phyloP scores from a whole-genome alignment of 2,113 vertebrate genomes.

The Pipa parva region DNA sequence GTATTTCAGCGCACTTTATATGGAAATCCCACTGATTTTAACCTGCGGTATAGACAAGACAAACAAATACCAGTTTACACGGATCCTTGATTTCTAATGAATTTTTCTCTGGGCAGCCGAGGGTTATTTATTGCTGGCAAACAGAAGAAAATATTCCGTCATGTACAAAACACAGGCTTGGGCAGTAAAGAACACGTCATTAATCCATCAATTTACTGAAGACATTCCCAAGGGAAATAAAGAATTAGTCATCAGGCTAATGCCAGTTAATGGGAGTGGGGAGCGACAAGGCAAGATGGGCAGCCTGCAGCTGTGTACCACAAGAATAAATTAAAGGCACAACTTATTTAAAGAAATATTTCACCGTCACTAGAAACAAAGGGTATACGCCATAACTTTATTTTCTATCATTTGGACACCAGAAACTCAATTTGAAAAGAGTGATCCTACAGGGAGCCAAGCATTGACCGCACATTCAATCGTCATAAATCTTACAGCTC shows the following conservation, averaged over 20 bases:
- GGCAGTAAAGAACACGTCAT: slow-evolving; percentile 8
- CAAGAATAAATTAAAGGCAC: too few species aligned
- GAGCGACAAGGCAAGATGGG: not conserved
- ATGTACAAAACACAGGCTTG: not conserved
- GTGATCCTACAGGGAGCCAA: too few species aligned
- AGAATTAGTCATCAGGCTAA: slow-evolving; percentile 26
- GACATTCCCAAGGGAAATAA: slow-evolving; percentile 4
- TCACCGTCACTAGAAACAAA: not conserved
- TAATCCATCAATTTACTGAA: slow-evolving; percentile 30
- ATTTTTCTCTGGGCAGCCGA: slow-evolving; percentile 15
- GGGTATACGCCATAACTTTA: not conserved
- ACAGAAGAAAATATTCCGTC: not conserved
- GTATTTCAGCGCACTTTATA: too few species aligned
- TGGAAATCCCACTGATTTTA: not conserved
- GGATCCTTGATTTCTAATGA: slow-evolving; percentile 11
- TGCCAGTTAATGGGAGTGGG: slow-evolving; percentile 8
- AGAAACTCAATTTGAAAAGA: not conserved
- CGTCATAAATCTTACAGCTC: too few species aligned
- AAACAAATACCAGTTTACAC: slow-evolving; percentile 9
- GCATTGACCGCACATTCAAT: too few species aligned
- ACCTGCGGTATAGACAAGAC: slow-evolving; percentile 3
- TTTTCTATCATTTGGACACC: not conserved
- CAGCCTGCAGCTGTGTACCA: not conserved
- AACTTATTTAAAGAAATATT: not conserved
- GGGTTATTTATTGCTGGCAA: slow-evolving; percentile 27